Base-by-base conservation (phyloP, 2,113 vertebrate species). In the Boleophthalmus pectinirostris region DNA sequence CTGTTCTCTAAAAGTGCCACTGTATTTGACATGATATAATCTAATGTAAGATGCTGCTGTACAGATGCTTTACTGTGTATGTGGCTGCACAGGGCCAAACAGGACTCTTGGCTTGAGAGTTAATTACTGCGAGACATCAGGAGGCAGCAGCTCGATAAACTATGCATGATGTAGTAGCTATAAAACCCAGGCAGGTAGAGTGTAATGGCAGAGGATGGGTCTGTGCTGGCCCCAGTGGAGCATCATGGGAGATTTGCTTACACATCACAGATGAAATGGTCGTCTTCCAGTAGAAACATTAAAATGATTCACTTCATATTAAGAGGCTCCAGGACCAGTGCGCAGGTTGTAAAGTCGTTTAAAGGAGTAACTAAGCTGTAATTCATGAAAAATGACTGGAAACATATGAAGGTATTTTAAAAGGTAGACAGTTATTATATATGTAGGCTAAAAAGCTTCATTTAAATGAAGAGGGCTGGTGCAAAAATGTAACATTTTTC, bases 61-160 rank as follows among this genome's bases (percentile, higher is more conserved):
- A 69, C 69, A 74, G 72, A 77, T 74, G 84, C 82, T 88, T 80
- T 88, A 68, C 84, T 79, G 82, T 81, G 66, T 29, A 91, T 91
- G 84, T 46, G 78, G 82, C 83, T 91, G 90, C 93, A 91, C 80
- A 81, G 14, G 77, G 90, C 90, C 91, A 91, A 90, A 92, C 90
- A 87, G 75, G 84, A 90, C 81, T 92, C 85, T 91, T 87, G 83
- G 83, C 90, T 4, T 74, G 73, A 64, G 80, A 93, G 90, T 93
- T 94, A 92, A 94, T 94, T 94, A 93, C 92, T 91, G 90, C 86
- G 87, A 89, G 91, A 91, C 90, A 91, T 73, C 73, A 88, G 85
- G 90, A 89, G 84, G 83, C 81, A 80, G 85, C 82, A 86, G 90
- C 89, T 93, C 90, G 90, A 93, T 93, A 93, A 92, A 85, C 83